These are phyloP conservation scores for Jacana jacana DNA, from an alignment of 2,113 vertebrate genomes.

Conservation along the genomic window DNA sequence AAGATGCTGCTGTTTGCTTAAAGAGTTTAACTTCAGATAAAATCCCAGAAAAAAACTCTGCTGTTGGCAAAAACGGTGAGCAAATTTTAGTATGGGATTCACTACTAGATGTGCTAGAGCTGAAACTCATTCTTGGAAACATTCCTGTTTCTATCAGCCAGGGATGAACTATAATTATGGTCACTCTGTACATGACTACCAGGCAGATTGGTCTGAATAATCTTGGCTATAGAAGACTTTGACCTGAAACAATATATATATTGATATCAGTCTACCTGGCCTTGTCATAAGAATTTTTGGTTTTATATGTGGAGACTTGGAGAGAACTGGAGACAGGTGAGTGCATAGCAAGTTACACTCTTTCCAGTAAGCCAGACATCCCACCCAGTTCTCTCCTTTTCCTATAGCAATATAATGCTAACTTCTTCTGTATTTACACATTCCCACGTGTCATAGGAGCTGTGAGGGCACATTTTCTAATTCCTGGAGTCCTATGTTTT, in stretches of 20 bases:
- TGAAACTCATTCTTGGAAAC: fast-evolving
- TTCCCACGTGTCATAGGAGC: neutral
- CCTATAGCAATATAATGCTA: too few species aligned
- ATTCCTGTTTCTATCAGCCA: neutral
- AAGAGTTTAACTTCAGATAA: neutral
- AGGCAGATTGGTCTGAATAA: neutral
- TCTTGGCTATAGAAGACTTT: neutral
- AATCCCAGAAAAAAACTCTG: neutral
- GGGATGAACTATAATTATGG: neutral
- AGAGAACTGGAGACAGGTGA: neutral
- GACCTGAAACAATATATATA: neutral
- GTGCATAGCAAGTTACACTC: neutral
- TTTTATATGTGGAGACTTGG: neutral
- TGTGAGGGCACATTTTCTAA: neutral
- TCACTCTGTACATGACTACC: neutral
- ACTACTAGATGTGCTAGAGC: neutral
- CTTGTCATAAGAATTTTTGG: neutral
- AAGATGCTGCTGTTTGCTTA: neutral
- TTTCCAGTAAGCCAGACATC: neutral
- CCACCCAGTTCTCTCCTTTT: neutral
- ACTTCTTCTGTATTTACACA: neutral
- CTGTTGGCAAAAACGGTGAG: neutral
- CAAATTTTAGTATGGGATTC: neutral
- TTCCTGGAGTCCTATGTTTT: neutral
- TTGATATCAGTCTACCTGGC: neutral